Conservation (phyloP, 2,113 vertebrate species). For the Forbesichthys agassizii region DNA sequence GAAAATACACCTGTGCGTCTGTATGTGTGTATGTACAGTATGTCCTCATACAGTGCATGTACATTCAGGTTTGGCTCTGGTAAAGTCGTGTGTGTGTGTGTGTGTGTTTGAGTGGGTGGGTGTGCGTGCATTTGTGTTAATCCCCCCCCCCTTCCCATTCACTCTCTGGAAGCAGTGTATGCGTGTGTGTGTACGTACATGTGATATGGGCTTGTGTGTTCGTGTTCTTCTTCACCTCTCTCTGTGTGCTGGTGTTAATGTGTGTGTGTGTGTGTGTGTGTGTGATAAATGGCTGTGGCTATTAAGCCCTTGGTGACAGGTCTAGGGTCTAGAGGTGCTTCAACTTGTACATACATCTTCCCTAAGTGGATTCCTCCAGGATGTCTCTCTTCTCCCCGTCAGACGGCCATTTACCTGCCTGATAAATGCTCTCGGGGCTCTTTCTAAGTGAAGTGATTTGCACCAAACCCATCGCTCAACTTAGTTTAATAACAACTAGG, state of each 20-base stretch:
- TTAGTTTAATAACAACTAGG: not conserved
- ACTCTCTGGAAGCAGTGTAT: no score
- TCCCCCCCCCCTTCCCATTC: no score
- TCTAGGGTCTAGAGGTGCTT: constrained; percentile 24
- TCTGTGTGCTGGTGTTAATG: not conserved
- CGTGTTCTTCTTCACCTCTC: not conserved
- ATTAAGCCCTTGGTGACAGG: constrained; percentile 45
- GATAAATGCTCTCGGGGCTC: constrained; percentile 20
- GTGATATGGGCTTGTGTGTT: not conserved
- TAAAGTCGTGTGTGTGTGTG: not conserved
- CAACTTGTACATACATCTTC: constrained; percentile 30
- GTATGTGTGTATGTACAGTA: no score
- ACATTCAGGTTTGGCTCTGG: no score
- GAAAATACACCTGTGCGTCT: no score
- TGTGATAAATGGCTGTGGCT: constrained; percentile 39
- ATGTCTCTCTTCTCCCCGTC: constrained; percentile 37
- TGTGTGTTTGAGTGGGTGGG: not conserved
- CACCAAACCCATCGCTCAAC: not conserved
- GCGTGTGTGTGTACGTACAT: not conserved
- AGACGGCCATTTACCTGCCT: constrained; percentile 32
- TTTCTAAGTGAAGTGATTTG: constrained; percentile 4
- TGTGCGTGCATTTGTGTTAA: not conserved
- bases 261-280: not conserved
- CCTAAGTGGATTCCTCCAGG: constrained; percentile 54
- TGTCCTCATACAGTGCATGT: no score